phyloP scores from a whole-genome alignment of 2,888 invertebrate genomes.

The Sphaerolaimus hirsutus region DNA sequence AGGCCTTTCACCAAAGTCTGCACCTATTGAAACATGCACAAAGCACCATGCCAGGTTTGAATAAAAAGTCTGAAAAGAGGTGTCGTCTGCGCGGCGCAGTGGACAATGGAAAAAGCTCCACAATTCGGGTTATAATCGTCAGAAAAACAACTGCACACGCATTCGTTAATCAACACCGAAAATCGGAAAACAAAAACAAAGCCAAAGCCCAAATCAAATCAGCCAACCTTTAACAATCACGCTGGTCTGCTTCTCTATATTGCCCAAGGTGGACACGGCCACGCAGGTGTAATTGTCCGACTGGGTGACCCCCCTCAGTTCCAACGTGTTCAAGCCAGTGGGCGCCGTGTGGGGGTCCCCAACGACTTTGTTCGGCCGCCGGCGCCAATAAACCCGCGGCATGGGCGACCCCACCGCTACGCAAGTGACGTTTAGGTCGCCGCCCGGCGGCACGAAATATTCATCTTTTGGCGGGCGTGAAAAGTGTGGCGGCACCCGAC shows the following conservation, averaged over 20 bases:
- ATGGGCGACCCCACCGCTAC: conserved; percentile 92
- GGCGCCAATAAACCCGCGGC: conserved; percentile 50
- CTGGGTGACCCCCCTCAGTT: conserved; percentile 58
- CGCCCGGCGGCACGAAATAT: conserved; percentile 70
- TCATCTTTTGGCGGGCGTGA: conserved; percentile 62
- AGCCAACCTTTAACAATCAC: conserved; percentile 79
- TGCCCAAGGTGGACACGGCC: conserved; percentile 72
- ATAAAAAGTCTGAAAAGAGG: no score
- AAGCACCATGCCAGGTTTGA: no score
- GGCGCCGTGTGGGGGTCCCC: conserved; percentile 29
- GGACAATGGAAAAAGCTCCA: no score
- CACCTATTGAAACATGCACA: no score
- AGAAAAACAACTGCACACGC: no score
- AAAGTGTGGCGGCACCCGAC: conserved; percentile 80
- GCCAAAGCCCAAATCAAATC: no score
- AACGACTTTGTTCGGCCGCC: conserved; percentile 28
- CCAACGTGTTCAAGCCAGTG: conserved; percentile 51
- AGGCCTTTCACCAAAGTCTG: no score
- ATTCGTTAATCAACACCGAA: no score
- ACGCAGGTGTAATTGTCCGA: conserved; percentile 90
- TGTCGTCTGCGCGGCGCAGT: no score
- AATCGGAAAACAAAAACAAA: no score
- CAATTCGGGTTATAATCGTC: no score
- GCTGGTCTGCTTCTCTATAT: conserved; percentile 59
- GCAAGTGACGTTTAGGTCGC: conserved; percentile 71